A percentile compares a stretch with the other conserved stretches of the same genome.
Evolutionary conservation across 2,797 vertebrate genomes (phyloP).

Genomic region (Pantherophis alleghaniensis): DNA sequence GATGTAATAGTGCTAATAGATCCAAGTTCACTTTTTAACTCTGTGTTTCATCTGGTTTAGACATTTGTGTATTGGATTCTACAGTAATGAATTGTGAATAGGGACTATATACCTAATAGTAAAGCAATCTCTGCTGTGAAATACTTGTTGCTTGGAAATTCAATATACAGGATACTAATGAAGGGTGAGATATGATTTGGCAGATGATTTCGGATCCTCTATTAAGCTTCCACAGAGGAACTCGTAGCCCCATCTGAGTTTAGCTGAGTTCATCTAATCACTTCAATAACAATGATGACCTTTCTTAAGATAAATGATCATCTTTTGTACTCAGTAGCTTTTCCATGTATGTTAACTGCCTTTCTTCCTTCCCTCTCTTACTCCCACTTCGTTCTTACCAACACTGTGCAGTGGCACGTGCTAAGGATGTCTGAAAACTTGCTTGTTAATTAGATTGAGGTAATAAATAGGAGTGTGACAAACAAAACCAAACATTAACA

Average conservation of each 20-base stretch:
- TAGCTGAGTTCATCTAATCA: neutral
- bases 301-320: neutral
- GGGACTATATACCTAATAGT: neutral
- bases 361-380: neutral
- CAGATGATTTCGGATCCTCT: neutral
- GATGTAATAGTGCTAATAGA: neutral
- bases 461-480: neutral
- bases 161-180: neutral
- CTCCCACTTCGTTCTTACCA: neutral
- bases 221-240: neutral
- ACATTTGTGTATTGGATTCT: neutral
- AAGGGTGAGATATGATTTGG: neutral
- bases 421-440: neutral
- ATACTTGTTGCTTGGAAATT: neutral
- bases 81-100: neutral
- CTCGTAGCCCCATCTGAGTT: neutral
- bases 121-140: neutral
- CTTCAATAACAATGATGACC: neutral
- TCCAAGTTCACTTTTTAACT: neutral
- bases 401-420: neutral
- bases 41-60: neutral
- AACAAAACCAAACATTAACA: neutral
- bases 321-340: neutral
- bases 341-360: neutral
- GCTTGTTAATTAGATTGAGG: neutral